Evolutionary conservation across 1,140 invertebrate genomes (phyloP).

Genomic region (Kradibia gibbosae): DNA sequence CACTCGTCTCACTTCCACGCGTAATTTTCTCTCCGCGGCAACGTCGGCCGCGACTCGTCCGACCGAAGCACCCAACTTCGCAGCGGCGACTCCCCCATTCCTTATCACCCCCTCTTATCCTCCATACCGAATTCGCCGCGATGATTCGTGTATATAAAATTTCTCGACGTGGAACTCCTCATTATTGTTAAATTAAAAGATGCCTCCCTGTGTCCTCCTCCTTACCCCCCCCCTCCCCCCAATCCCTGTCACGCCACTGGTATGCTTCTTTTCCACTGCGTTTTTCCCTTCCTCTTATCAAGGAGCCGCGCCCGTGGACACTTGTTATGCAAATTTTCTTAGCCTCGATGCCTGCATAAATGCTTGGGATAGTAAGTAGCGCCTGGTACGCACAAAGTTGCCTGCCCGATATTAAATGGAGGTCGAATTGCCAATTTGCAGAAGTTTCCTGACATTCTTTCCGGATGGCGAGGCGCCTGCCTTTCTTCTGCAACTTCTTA

Average conservation of each 20-base stretch:
- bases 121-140: neutral
- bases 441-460: constrained; percentile 29
- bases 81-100: too few relatives aligned
- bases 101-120: neutral
- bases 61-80: constrained; percentile 16
- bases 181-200: constrained; percentile 45
- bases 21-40: constrained; percentile 40
- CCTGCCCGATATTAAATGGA: constrained; percentile 43
- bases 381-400: constrained; percentile 7
- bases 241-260: too few relatives aligned
- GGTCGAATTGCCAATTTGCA: constrained; percentile 45
- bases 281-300: neutral
- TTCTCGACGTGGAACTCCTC: neutral
- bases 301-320: constrained; percentile 6
- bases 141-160: neutral
- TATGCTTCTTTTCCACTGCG: too few relatives aligned
- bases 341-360: constrained; percentile 14
- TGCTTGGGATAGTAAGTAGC: constrained; percentile 15
- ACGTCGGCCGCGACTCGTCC: neutral
- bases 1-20: constrained; percentile 39
- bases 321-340: constrained; percentile 44
- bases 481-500: constrained; percentile 4
- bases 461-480: neutral
- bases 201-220: neutral
- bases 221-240: neutral